Conservation (phyloP, 2,888 invertebrate genomes). For the Drosophila longiperda region DNA sequence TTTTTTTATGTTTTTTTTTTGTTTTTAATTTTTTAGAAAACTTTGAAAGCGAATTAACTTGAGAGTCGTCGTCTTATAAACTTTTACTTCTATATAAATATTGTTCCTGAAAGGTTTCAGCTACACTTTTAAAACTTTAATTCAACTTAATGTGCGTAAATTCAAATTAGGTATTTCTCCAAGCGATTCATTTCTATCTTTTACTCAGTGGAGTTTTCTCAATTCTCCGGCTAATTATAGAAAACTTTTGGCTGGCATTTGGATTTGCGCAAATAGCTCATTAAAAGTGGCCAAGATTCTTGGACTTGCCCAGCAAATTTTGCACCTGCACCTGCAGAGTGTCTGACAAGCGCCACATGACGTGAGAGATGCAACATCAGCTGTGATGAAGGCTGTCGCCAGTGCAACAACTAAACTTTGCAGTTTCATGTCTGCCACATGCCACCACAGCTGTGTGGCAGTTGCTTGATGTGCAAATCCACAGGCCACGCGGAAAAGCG, state of each 20-base stretch:
- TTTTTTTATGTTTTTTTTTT: not conserved
- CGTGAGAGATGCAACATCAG: conserved; percentile 47
- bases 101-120: not conserved
- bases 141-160: not conserved
- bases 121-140: not conserved
- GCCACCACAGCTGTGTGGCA: conserved; percentile 38
- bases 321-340: conserved; percentile 51
- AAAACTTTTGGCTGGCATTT: conserved; percentile 44
- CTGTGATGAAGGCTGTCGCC: conserved; percentile 48
- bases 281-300: conserved; percentile 60
- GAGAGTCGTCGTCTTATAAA: not conserved
- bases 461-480: conserved; percentile 54
- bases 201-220: not conserved
- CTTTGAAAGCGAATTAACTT: not conserved
- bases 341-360: conserved; percentile 57
- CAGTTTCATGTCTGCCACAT: conserved; percentile 59
- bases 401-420: conserved; percentile 47
- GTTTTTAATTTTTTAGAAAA: not conserved
- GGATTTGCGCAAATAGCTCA: conserved; percentile 64
- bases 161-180: not conserved
- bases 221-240: conserved; percentile 48
- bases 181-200: not conserved
- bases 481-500: conserved; percentile 43
- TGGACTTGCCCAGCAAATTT: conserved; percentile 55
- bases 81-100: not conserved